phyloP scores from a whole-genome alignment of 2,888 invertebrate species.

The Morinoia aosen region DNA sequence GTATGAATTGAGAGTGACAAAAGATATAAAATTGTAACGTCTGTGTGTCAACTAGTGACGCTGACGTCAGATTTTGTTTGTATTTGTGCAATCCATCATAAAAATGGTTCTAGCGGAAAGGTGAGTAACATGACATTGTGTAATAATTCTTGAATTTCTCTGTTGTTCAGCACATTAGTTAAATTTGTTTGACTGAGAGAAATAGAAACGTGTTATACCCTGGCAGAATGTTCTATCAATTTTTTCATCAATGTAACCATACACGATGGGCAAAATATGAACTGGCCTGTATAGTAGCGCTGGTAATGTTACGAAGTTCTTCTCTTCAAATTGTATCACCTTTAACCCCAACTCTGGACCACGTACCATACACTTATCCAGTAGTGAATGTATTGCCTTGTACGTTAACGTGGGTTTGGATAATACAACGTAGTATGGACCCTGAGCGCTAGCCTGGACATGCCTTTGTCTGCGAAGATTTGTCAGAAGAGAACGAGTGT shows the following conservation, averaged over 20 bases:
- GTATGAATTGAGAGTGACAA: neutral
- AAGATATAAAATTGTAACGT: neutral
- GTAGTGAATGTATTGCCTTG: no score
- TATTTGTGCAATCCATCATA: neutral
- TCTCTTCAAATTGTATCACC: neutral
- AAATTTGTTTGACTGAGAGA: neutral
- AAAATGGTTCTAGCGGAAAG: conserved; percentile 1
- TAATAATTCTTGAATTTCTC: neutral
- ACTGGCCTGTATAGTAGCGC: neutral
- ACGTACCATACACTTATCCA: no score
- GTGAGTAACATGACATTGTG: neutral
- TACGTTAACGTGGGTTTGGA: no score
- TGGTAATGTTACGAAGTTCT: neutral
- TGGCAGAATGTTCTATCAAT: neutral
- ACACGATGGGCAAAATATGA: neutral
- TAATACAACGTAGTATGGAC: no score
- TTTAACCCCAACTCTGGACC: neutral
- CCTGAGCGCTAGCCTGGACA: no score
- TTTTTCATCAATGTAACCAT: neutral
- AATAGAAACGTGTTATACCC: neutral
- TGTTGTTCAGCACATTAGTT: neutral
- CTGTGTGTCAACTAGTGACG: neutral
- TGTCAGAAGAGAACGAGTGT: no score
- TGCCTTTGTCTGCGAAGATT: no score
- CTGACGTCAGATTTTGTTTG: neutral